Base-by-base conservation (phyloP, 2,113 vertebrate species). In the Phoxinus phoxinus region DNA sequence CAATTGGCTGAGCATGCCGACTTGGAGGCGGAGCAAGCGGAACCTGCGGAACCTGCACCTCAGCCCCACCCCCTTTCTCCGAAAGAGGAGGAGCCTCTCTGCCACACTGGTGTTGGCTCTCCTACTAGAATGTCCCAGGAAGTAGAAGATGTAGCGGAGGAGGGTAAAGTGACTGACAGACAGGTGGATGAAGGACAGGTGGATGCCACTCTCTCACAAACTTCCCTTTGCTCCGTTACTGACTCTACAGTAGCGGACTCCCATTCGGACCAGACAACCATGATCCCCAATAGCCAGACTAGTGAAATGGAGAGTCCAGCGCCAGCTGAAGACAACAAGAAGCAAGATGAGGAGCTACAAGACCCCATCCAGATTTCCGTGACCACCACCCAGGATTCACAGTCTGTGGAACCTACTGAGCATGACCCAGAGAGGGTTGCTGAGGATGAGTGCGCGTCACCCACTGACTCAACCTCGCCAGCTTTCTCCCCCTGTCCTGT, bases 1-100 rank as follows among this genome's bases (percentile, higher is more conserved):
- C 95, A 91, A 90, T 90, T 96, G 15, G 94, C 96, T n/a, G 95
- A 97, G 87, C 96, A 96, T 46, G 93, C 93, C 0, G 94, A 94
- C 87, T 92, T 94, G 35, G 93, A 97, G 93, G 95, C 95, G 87
- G 96, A 97, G 93, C 96, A 96, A 0, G 89, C 13, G 0, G 92
- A 89, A 89, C 92, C 92, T 19, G 90, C 92, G 2, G 86, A 91
- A 75, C 90, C 94, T 0, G 74, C 85, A 0, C 65, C 13, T 0
- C 93, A 92, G 81, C 77, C 91, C 2, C 84, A 92, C 56, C 89
- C 90, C 19, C 85, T 87, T 63, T 86, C 87, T n/a, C 80, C 84
- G 65, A 84, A 89, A 6, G n/a, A 90, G 30, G 92, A 86, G 32
- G 88, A 86, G 6, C 88, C 87, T 8, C 56, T 74, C 8, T 56